phyloP scores from a whole-genome alignment of 2,888 invertebrate species.

The Cephonodes hylas region DNA sequence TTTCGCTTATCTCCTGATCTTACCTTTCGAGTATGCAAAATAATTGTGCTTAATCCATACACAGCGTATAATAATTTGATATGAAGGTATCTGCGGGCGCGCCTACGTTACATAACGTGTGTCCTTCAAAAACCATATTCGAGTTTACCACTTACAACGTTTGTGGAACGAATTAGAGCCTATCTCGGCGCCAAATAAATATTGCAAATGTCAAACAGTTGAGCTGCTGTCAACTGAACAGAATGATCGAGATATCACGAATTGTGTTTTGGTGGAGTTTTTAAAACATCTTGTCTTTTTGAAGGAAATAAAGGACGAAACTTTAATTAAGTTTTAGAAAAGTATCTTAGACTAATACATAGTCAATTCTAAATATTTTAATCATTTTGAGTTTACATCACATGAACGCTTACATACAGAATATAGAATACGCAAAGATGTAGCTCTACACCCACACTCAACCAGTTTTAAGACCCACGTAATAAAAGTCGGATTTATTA shows the following conservation, averaged over 20 bases:
- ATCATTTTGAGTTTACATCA: too few species aligned
- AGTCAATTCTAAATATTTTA: too few species aligned
- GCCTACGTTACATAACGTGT: slow-evolving; percentile 33
- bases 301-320: not conserved
- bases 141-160: slow-evolving; percentile 37
- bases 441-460: too few species aligned
- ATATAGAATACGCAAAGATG: too few species aligned
- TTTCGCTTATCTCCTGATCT: not conserved
- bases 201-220: not conserved
- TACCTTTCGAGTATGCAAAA: not conserved
- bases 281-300: not conserved
- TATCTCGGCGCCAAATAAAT: not conserved
- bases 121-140: slow-evolving; percentile 45
- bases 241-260: too few species aligned
- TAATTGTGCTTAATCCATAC: not conserved
- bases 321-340: too few species aligned
- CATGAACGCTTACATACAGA: too few species aligned
- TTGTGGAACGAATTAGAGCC: slow-evolving; percentile 32
- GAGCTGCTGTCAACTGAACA: not conserved
- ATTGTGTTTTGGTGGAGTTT: not conserved
- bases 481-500: too few species aligned
- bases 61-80: slow-evolving; percentile 16
- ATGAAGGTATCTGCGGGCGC: slow-evolving; percentile 25
- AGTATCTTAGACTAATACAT: too few species aligned
- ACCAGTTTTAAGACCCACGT: too few species aligned